A percentile compares a stretch with the other conserved stretches of the same genome.
Conservation (phyloP, 2,113 vertebrate genomes). For the Guaruba guarouba region DNA sequence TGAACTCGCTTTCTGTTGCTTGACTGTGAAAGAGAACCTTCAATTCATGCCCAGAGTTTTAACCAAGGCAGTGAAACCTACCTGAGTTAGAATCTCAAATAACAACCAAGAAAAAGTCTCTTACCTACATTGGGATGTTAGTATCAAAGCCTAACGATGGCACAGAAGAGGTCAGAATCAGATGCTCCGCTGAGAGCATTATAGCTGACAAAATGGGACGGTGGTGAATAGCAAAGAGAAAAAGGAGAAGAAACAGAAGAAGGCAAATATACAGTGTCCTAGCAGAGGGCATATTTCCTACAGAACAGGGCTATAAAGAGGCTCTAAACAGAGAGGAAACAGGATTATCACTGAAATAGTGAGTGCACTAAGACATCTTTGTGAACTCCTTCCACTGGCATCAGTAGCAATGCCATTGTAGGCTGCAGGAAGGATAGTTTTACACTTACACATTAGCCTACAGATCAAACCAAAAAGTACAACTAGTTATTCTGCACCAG, state of each 20-base stretch:
- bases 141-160: background rate
- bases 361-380: background rate
- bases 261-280: background rate
- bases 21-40: background rate
- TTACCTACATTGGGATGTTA: background rate
- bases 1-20: background rate
- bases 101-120: conserved; percentile 2
- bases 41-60: conserved; percentile 28
- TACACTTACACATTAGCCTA: background rate
- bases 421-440: background rate
- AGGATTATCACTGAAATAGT: background rate
- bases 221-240: background rate
- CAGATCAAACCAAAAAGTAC: background rate
- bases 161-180: background rate
- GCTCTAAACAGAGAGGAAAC: background rate
- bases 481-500: background rate
- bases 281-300: background rate
- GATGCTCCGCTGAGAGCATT: background rate
- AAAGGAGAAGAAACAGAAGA: background rate
- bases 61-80: conserved; percentile 10
- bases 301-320: background rate
- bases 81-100: background rate
- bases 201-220: background rate
- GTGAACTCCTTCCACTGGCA: background rate
- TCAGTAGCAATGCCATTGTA: background rate